Evolutionary conservation across 2,797 vertebrate genomes (phyloP).

Genomic region (Liasis olivaceus): DNA sequence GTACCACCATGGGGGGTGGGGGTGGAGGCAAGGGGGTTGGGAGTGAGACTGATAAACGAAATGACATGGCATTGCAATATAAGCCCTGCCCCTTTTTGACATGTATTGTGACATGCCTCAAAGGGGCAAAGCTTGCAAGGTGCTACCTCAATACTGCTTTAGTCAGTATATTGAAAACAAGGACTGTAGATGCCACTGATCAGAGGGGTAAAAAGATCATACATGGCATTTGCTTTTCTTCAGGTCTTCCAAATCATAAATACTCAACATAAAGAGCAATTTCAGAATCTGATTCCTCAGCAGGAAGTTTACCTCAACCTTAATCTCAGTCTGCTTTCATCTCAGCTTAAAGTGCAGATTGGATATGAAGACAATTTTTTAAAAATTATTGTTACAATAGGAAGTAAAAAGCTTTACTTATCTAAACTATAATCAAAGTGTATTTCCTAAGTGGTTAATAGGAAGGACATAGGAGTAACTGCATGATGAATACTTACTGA

Average conservation of each 20-base stretch:
- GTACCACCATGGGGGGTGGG: background rate
- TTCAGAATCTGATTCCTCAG: background rate
- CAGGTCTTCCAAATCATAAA: background rate
- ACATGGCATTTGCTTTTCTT: background rate
- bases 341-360: background rate
- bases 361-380: background rate
- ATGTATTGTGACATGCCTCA: background rate
- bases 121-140: background rate
- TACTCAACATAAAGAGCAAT: background rate
- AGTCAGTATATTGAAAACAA: background rate
- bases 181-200: background rate
- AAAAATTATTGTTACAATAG: background rate
- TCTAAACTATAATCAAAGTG: background rate
- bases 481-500: background rate
- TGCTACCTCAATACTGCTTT: background rate
- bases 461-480: background rate
- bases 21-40: background rate
- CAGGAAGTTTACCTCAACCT: background rate
- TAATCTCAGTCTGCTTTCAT: background rate
- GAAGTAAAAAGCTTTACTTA: background rate
- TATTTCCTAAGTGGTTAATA: background rate
- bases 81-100: background rate
- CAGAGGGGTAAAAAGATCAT: background rate
- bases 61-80: background rate
- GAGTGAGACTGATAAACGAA: background rate